Conservation (phyloP, 2,797 vertebrate species). For the Chelonia mydas region DNA sequence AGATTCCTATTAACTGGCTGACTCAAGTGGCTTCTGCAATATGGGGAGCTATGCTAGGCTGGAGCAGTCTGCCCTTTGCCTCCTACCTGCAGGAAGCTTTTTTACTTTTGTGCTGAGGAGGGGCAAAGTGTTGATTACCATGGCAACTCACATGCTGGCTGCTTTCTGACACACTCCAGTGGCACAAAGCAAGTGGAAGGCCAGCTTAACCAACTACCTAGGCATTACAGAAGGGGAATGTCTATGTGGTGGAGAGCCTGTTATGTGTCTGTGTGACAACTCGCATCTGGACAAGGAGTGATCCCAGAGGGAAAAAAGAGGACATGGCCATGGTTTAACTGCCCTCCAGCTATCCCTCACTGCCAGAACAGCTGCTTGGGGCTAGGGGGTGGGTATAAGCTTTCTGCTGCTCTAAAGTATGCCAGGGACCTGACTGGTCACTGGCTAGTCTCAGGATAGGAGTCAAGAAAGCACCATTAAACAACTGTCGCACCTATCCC, state of each 20-base stretch:
- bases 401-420: neutral
- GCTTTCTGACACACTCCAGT: neutral
- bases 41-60: accelerated
- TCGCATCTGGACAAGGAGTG: accelerated
- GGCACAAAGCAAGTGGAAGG: neutral
- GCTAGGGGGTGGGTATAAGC: neutral
- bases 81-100: neutral
- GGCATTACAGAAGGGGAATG: no score
- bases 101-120: neutral
- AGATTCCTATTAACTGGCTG: neutral
- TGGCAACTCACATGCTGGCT: neutral
- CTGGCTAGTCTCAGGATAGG: neutral
- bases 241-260: neutral
- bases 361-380: neutral
- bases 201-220: neutral
- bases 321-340: neutral
- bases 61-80: accelerated
- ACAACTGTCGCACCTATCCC: neutral
- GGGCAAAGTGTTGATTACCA: neutral
- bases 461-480: neutral
- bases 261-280: neutral
- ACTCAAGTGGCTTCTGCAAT: neutral
- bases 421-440: neutral
- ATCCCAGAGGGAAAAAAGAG: neutral
- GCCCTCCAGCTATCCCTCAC: neutral